Percentiles rank a stretch among this genome's conserved stretches.
Evolutionary conservation across 2,797 vertebrate genomes (phyloP).

Genomic region (Poecile montanus): DNA sequence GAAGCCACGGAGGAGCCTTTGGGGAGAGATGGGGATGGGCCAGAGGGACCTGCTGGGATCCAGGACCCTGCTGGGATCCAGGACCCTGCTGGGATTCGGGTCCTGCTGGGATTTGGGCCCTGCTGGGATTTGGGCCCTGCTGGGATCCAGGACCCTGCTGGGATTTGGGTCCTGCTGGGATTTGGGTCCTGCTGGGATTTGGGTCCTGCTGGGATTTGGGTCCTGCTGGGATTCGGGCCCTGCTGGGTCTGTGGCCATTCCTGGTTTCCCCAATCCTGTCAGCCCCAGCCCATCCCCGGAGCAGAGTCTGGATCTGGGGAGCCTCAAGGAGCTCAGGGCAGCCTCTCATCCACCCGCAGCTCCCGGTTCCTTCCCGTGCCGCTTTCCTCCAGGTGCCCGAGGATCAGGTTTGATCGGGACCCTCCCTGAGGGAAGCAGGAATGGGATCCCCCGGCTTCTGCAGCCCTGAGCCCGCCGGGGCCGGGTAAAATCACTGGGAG

Average conservation of each 20-base stretch:
- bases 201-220: not conserved
- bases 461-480: not conserved
- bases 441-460: not conserved
- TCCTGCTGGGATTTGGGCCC: not conserved
- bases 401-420: not conserved
- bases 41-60: not conserved
- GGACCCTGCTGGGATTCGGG: not conserved
- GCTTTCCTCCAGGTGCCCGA: not conserved
- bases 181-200: not conserved
- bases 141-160: not conserved
- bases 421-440: not conserved
- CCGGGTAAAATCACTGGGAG: not conserved
- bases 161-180: not conserved
- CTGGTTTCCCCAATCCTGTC: fast-evolving
- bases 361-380: not conserved
- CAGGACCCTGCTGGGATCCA: not conserved
- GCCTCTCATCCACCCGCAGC: not conserved
- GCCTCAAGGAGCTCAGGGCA: not conserved
- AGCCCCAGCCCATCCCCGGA: not conserved
- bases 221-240: not conserved
- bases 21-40: not conserved
- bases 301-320: not conserved
- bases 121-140: no score
- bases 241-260: not conserved
- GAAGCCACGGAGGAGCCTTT: not conserved